Percentiles rank a stretch among this genome's conserved stretches.
Conservation (phyloP, 2,888 invertebrate genomes). For the Drosophila diplacantha region DNA sequence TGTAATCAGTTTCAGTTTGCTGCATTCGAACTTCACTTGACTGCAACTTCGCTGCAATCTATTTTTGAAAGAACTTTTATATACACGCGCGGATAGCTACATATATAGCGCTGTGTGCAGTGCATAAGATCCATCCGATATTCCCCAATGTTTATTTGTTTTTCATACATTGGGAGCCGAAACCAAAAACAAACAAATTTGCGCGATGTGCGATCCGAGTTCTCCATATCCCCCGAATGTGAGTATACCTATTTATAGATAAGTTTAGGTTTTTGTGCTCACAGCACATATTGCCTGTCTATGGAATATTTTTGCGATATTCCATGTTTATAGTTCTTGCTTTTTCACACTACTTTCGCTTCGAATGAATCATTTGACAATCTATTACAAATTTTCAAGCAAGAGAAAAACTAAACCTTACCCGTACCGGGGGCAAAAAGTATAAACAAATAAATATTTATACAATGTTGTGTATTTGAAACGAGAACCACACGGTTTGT, state of each 20-base stretch:
- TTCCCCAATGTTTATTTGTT: slow-evolving; percentile 28
- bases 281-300: slow-evolving; percentile 30
- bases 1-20: slow-evolving; percentile 30
- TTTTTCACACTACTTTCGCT: slow-evolving; percentile 11
- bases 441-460: slow-evolving; percentile 39
- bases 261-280: slow-evolving; percentile 24
- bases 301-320: slow-evolving; percentile 30
- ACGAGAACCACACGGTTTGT: slow-evolving; percentile 30
- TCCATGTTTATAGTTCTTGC: slow-evolving; percentile 12
- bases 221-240: slow-evolving; percentile 29
- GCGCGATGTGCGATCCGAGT: slow-evolving; percentile 23
- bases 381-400: slow-evolving; percentile 26
- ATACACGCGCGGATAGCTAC: slow-evolving; percentile 1
- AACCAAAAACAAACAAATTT: slow-evolving; percentile 33
- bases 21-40: slow-evolving; percentile 24
- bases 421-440: slow-evolving; percentile 9
- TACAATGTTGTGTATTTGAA: slow-evolving; percentile 23
- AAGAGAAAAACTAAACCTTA: background rate
- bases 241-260: slow-evolving; percentile 31
- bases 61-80: slow-evolving; percentile 32
- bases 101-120: background rate
- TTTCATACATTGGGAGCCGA: slow-evolving; percentile 32
- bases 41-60: slow-evolving; percentile 31
- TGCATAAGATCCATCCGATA: slow-evolving; percentile 8
- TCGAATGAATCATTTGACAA: slow-evolving; percentile 41